Conservation (phyloP, 2,113 vertebrate genomes). For the Corythaeola cristata region DNA sequence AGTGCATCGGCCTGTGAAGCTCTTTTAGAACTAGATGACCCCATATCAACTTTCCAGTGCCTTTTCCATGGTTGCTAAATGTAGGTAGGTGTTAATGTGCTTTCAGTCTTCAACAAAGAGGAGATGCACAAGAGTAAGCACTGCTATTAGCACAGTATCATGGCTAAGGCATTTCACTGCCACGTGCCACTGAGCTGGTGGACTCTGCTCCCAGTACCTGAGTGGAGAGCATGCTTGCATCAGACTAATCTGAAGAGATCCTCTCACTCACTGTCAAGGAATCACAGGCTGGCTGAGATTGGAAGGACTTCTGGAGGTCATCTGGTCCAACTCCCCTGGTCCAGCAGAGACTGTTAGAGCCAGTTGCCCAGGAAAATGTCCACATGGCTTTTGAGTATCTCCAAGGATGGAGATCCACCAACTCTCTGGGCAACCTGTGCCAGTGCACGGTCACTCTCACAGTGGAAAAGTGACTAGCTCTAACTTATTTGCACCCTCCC, state of each 20-base stretch:
- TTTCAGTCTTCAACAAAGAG: neutral
- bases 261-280: neutral
- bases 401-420: neutral
- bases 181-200: too few species aligned
- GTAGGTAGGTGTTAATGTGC: neutral
- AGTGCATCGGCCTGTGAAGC: neutral
- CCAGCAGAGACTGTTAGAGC: neutral
- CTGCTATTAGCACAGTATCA: neutral
- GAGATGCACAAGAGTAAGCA: neutral
- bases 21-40: neutral
- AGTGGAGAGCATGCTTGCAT: neutral
- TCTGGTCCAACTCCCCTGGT: neutral
- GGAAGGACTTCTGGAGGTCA: neutral
- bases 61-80: neutral
- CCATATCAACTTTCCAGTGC: neutral
- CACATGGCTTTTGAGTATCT: neutral
- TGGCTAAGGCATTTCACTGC: neutral
- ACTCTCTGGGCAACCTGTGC: neutral
- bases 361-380: neutral
- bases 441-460: neutral
- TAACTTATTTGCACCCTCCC: neutral
- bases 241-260: neutral
- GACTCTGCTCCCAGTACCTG: neutral
- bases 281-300: neutral
- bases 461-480: neutral